Evolutionary conservation across 2,797 vertebrate genomes (phyloP).

Genomic region (Phrynocephalus guinanensis): DNA sequence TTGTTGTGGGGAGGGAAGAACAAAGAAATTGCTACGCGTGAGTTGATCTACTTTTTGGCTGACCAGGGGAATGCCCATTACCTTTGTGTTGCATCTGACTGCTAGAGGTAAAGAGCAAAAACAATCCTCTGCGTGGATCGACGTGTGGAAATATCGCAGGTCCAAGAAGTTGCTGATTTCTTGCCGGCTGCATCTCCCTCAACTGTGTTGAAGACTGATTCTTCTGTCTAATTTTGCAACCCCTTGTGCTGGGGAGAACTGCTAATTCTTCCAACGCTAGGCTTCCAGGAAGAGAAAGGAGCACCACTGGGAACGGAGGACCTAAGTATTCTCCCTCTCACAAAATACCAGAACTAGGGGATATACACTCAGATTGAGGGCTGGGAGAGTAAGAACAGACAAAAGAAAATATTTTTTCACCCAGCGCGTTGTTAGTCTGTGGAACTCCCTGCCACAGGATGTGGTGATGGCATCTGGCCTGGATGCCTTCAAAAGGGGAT

Average conservation of each 20-base stretch:
- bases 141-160: not conserved
- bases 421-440: too few species aligned
- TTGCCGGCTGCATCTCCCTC: not conserved
- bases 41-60: conserved; percentile 27
- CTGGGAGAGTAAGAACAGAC: too few species aligned
- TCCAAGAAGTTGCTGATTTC: not conserved
- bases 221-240: not conserved
- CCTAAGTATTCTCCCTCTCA: not conserved
- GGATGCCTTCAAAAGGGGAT: too few species aligned
- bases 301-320: too few species aligned
- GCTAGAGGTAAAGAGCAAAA: not conserved
- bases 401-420: too few species aligned
- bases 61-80: not conserved
- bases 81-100: conserved; percentile 10
- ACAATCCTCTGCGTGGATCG: not conserved
- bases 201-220: not conserved
- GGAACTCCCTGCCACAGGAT: too few species aligned
- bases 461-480: too few species aligned
- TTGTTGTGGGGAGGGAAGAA: not conserved
- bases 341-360: too few species aligned
- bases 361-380: too few species aligned
- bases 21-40: not conserved
- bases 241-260: not conserved
- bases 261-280: not conserved
- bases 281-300: not conserved